Evolutionary conservation across 2,113 vertebrate genomes (phyloP).

Genomic region (Toxotes jaculatrix): DNA sequence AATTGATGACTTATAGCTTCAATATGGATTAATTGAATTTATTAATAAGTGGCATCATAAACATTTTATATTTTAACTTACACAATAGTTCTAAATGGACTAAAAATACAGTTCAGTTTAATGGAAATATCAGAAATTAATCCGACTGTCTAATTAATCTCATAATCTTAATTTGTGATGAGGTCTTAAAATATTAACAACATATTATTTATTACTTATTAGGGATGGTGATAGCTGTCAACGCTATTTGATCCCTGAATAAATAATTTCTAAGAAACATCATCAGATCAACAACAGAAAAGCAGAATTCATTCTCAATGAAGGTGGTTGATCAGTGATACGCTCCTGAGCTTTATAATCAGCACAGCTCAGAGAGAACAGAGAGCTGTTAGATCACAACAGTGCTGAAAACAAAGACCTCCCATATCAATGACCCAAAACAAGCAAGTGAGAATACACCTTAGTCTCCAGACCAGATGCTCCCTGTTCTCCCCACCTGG

Average conservation of each 20-base stretch:
- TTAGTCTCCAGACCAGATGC: constrained; percentile 27
- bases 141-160: neutral
- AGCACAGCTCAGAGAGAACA: neutral
- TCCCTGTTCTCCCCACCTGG: constrained; percentile 39
- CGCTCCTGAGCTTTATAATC: neutral
- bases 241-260: neutral
- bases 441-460: neutral
- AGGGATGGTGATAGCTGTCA: neutral
- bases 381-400: constrained; percentile 17
- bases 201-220: neutral
- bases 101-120: neutral
- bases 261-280: constrained; percentile 1
- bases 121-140: neutral
- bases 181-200: neutral
- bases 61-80: neutral
- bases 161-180: neutral
- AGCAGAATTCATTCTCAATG: too few relatives aligned
- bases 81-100: neutral
- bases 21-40: too few relatives aligned
- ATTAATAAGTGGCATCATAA: neutral
- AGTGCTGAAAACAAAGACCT: constrained; percentile 14
- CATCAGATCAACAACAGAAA: too few relatives aligned
- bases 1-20: too few relatives aligned
- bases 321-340: too few relatives aligned
- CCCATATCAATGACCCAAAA: neutral